These are phyloP conservation scores for Nylanderia fulva DNA, from an alignment of 1,140 invertebrate genomes.

Conservation along the genomic window DNA sequence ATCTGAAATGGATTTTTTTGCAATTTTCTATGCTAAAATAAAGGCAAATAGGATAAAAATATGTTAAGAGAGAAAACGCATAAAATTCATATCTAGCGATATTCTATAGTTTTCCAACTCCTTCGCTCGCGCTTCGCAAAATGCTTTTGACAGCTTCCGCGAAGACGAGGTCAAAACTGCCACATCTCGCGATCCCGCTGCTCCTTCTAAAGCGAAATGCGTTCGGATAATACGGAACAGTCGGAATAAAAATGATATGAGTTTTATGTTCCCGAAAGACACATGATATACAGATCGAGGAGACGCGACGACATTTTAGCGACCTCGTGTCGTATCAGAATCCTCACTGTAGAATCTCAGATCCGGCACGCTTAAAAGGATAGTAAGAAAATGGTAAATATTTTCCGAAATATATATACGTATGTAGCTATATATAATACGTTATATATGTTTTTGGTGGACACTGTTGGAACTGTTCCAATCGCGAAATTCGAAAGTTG, in stretches of 20 bases:
- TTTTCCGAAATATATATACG: conserved; percentile 73
- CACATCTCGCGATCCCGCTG: background rate
- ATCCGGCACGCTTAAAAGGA: conserved; percentile 35
- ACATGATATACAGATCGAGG: conserved; percentile 21
- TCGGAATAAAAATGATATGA: background rate
- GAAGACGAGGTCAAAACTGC: background rate
- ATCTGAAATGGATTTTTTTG: conserved; percentile 1
- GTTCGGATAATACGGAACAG: conserved; percentile 1
- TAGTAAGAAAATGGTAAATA: conserved; percentile 78
- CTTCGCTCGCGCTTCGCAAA: background rate
- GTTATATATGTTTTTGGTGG: conserved; percentile 33
- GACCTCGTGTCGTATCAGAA: conserved; percentile 30
- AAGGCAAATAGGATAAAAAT: background rate
- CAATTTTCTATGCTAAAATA: background rate
- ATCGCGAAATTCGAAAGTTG: conserved; percentile 75
- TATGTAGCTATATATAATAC: too few species aligned
- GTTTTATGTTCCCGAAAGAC: conserved; percentile 2
- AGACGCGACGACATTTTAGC: background rate
- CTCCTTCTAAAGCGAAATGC: background rate
- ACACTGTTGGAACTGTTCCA: conserved; percentile 77
- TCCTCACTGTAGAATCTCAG: conserved; percentile 11
- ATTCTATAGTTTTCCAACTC: background rate
- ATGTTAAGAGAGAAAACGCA: background rate
- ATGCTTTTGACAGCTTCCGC: conserved; percentile 21
- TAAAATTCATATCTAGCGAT: background rate